Percentiles rank a stretch among this genome's conserved stretches.
Evolutionary conservation across 2,113 vertebrate genomes (phyloP).

Genomic region (Hydrolagus affinis): DNA sequence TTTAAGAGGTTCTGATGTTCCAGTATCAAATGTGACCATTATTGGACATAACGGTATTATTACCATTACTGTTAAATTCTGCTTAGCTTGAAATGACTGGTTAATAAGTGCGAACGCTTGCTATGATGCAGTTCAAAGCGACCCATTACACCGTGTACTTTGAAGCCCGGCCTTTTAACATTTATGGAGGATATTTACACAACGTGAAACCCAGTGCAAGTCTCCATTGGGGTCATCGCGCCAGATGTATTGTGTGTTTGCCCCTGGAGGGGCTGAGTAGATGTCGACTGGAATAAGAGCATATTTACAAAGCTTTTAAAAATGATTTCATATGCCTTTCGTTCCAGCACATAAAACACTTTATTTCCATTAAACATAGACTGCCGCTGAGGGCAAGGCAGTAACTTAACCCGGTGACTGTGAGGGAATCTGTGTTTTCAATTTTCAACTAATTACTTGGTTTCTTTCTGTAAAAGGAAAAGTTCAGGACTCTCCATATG

Average conservation of each 20-base stretch:
- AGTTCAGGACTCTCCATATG: neutral
- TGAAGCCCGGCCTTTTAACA: neutral
- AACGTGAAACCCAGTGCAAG: neutral
- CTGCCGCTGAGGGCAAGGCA: neutral
- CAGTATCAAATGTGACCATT: too few relatives aligned
- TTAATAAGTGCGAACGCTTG: too few relatives aligned
- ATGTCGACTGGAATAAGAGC: neutral
- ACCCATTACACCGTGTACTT: neutral
- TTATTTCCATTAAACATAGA: neutral
- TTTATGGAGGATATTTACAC: slow-evolving; percentile 5
- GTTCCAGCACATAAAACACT: neutral
- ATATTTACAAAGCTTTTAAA: neutral
- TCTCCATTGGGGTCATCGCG: too few relatives aligned
- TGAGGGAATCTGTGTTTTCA: neutral
- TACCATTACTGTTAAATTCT: too few relatives aligned
- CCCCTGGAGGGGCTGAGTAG: too few relatives aligned
- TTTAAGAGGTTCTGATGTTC: too few relatives aligned
- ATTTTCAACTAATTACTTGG: neutral
- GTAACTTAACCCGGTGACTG: neutral
- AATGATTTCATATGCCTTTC: neutral
- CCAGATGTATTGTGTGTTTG: too few relatives aligned
- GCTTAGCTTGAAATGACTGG: too few relatives aligned
- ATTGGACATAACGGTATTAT: too few relatives aligned
- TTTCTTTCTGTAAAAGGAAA: neutral
- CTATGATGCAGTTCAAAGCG: neutral